A percentile compares a stretch with the other conserved stretches of the same genome.
Conservation (phyloP, 2,888 invertebrate species). For the Allophyes oxyacanthae region DNA sequence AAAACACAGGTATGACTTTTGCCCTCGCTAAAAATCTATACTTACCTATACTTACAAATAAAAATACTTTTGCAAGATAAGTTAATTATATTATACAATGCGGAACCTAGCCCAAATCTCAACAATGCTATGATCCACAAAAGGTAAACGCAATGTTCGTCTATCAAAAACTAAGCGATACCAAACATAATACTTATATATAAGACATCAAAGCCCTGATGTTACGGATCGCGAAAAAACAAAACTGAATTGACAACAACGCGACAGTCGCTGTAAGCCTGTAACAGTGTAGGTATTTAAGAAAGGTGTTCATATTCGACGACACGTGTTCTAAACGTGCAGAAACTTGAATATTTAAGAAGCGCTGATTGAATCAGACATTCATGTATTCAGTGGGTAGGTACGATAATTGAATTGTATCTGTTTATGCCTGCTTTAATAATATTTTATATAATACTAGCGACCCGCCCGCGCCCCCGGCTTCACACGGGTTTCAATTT, state of each 20-base stretch:
- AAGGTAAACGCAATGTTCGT: neutral
- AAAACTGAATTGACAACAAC: conserved; percentile 14
- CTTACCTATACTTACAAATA: too few species aligned
- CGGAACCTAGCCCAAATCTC: too few species aligned
- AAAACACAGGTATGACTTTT: too few species aligned
- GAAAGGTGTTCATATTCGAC: conserved; percentile 19
- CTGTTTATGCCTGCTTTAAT: conserved; percentile 9
- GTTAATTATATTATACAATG: too few species aligned
- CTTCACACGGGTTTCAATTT: too few species aligned
- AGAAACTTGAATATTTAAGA: conserved; percentile 36
- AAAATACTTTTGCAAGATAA: too few species aligned
- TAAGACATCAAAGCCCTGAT: neutral
- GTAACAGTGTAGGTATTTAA: conserved; percentile 22
- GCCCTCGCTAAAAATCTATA: too few species aligned
- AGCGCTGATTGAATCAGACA: conserved; percentile 27
- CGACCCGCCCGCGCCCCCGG: too few species aligned
- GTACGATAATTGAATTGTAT: conserved; percentile 27
- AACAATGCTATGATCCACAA: too few species aligned
- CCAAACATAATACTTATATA: neutral
- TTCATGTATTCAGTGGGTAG: conserved; percentile 20
- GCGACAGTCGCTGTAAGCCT: too few species aligned
- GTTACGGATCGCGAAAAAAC: conserved; percentile 9
- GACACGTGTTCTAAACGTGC: conserved; percentile 33
- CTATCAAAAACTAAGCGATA: neutral
- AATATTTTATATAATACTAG: too few species aligned